Evolutionary conservation across 2,113 vertebrate species (phyloP).

Genomic region (Buteo buteo): DNA sequence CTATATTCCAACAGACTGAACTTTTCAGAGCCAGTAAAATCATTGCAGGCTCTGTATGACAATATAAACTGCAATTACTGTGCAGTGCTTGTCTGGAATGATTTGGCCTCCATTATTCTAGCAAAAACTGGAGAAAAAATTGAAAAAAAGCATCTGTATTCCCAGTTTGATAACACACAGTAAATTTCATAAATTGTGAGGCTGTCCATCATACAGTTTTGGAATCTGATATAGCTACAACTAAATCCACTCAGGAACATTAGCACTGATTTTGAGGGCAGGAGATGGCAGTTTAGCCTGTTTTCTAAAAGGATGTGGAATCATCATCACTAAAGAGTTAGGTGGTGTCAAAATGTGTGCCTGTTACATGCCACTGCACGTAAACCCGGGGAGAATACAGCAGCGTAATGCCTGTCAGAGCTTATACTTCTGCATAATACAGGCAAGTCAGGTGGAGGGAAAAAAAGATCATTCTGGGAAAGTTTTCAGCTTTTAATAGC

Average conservation of each 20-base stretch:
- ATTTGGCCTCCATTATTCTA: background rate
- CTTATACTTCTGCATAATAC: background rate
- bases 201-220: background rate
- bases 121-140: background rate
- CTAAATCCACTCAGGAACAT: background rate
- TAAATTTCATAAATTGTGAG: background rate
- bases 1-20: background rate
- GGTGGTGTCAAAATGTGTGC: background rate
- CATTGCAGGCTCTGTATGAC: background rate
- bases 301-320: background rate
- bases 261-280: background rate
- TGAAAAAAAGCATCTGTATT: background rate
- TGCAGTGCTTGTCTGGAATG: background rate
- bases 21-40: background rate
- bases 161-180: background rate
- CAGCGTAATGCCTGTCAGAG: background rate
- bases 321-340: background rate
- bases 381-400: background rate
- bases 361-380: background rate
- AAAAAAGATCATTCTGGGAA: background rate
- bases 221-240: background rate
- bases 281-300: background rate
- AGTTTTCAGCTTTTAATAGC: slow-evolving; percentile 23
- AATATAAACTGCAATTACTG: background rate
- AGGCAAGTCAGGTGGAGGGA: background rate